A percentile compares a stretch with the other conserved stretches of the same genome.
These are phyloP conservation scores for Cynodonichthys magdalenae DNA, from an alignment of 2,797 vertebrate species.

Conservation along the genomic window DNA sequence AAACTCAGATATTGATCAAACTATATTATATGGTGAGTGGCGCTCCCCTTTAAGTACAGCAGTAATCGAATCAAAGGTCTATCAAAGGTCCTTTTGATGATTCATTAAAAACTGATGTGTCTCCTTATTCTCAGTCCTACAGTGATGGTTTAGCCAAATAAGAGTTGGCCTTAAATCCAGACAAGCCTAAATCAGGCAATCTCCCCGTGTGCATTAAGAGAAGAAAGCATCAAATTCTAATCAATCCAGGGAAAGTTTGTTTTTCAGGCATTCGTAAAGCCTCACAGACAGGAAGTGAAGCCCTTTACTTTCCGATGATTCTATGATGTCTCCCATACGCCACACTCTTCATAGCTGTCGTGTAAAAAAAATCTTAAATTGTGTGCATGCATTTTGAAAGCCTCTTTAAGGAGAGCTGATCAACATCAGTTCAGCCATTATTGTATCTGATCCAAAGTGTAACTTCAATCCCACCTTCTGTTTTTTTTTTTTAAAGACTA, in stretches of 20 bases:
- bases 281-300: slow-evolving; percentile 40
- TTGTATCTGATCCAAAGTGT: slow-evolving; percentile 18
- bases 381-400: slow-evolving; percentile 33
- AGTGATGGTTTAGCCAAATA: slow-evolving; percentile 64
- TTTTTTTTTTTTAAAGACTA: slow-evolving; percentile 28
- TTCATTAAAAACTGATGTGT: slow-evolving; percentile 51
- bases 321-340: slow-evolving; percentile 74
- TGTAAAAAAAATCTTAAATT: slow-evolving; percentile 33
- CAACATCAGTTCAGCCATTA: slow-evolving; percentile 4
- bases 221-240: slow-evolving; percentile 37
- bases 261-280: slow-evolving; percentile 17
- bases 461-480: slow-evolving; percentile 21
- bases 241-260: slow-evolving; percentile 67
- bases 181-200: slow-evolving; percentile 65
- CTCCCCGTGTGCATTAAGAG: slow-evolving; percentile 53
- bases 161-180: slow-evolving; percentile 72
- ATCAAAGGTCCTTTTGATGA: slow-evolving; percentile 23
- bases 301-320: slow-evolving; percentile 72
- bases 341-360: slow-evolving; percentile 65
- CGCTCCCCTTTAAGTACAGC: slow-evolving; percentile 51
- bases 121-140: slow-evolving; percentile 45
- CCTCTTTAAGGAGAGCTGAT: slow-evolving; percentile 32
- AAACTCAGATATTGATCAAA: neutral
- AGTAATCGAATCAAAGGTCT: slow-evolving; percentile 18
- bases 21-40: slow-evolving; percentile 29